Percentiles rank a stretch among this genome's conserved stretches.
Evolutionary conservation across 2,888 invertebrate species (phyloP).

Genomic region (Trissoscelio sp.): DNA sequence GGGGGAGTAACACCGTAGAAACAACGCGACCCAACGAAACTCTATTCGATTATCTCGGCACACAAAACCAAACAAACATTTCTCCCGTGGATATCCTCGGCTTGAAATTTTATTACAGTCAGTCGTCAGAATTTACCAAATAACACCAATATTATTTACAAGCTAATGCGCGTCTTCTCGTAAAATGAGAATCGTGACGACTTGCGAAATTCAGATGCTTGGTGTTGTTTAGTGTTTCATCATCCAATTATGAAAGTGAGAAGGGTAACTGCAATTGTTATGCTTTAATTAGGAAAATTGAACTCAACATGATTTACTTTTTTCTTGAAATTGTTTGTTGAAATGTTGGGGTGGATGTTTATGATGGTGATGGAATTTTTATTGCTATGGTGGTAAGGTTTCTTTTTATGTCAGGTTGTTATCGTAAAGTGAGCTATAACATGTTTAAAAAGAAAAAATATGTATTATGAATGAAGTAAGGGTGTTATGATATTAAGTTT

Average conservation of each 20-base stretch:
- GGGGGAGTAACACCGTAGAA: slow-evolving; percentile 22
- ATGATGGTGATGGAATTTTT: slow-evolving; percentile 1
- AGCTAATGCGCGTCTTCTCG: background rate
- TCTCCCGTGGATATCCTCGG: slow-evolving; percentile 8
- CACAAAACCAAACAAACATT: slow-evolving; percentile 38
- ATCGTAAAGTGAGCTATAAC: background rate
- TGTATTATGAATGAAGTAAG: slow-evolving; percentile 2
- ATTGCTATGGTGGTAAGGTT: background rate
- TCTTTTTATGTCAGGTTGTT: background rate
- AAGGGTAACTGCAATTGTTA: background rate
- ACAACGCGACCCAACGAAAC: slow-evolving; percentile 13
- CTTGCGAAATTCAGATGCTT: background rate
- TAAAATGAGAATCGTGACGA: background rate
- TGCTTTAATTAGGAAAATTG: background rate
- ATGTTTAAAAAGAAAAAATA: slow-evolving; percentile 7
- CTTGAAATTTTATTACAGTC: slow-evolving; percentile 10
- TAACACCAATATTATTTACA: slow-evolving; percentile 1
- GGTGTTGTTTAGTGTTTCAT: background rate
- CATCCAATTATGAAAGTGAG: background rate
- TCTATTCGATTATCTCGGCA: slow-evolving; percentile 46
- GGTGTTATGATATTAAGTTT: background rate
- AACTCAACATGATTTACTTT: background rate
- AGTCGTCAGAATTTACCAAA: background rate
- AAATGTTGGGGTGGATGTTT: background rate
- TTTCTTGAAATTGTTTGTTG: background rate